A percentile compares a stretch with the other conserved stretches of the same genome.
Conservation (phyloP, 2,888 invertebrate genomes). For the Salpingus planirostris region DNA sequence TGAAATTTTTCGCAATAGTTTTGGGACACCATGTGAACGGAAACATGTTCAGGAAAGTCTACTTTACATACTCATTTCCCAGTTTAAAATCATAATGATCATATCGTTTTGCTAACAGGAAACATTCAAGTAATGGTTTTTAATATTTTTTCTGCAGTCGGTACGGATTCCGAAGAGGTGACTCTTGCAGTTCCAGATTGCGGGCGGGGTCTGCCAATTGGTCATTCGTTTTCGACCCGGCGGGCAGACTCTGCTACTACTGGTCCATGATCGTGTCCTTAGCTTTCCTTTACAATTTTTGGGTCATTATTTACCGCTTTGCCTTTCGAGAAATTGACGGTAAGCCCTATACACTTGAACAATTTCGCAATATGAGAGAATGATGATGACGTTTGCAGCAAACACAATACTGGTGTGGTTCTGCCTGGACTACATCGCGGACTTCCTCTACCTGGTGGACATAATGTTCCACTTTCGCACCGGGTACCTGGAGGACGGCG, state of each 20-base stretch:
- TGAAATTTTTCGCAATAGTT: too few species aligned
- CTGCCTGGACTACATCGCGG: constrained; percentile 92
- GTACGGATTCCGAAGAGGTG: constrained; percentile 50
- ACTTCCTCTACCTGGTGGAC: constrained; percentile 92
- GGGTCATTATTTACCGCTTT: constrained; percentile 98
- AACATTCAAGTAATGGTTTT: too few species aligned
- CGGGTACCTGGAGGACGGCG: constrained; percentile 95
- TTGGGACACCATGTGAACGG: too few species aligned
- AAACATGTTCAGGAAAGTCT: too few species aligned
- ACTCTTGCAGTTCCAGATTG: constrained; percentile 54
- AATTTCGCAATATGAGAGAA: too few species aligned
- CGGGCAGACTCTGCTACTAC: constrained; percentile 91
- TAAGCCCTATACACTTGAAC: too few species aligned
- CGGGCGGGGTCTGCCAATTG: constrained; percentile 66
- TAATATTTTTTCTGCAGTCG: constrained; percentile 37
- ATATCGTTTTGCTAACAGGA: too few species aligned
- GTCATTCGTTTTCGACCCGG: constrained; percentile 98
- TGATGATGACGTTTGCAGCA: constrained; percentile 57
- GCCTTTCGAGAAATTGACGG: constrained; percentile 96
- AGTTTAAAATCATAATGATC: too few species aligned
- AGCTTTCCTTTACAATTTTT: constrained; percentile 94
- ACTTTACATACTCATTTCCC: too few species aligned
- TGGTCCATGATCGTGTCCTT: constrained; percentile 96
- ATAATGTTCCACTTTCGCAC: constrained; percentile 96
- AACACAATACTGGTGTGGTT: constrained; percentile 92